Evolutionary conservation across 2,888 invertebrate genomes (phyloP).

Genomic region (Andrena flavipes): DNA sequence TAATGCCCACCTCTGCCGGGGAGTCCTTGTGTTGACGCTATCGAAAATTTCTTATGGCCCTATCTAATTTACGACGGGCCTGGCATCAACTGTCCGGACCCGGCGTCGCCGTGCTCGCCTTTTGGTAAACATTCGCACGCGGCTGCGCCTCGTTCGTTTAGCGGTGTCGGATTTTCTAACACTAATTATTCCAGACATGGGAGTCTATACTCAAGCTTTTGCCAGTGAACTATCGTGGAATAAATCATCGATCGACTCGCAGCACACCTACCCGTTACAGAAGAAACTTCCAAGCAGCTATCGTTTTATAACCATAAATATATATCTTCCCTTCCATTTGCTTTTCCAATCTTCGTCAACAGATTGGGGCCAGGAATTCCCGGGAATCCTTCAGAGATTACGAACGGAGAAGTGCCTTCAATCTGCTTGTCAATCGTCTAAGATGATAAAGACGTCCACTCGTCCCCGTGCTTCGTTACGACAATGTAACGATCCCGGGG

Average conservation of each 20-base stretch:
- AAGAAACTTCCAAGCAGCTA: not conserved
- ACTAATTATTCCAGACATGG: not conserved
- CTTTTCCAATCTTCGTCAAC: not conserved
- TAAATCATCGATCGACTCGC: too few species aligned
- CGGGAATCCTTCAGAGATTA: not conserved
- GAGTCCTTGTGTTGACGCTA: too few species aligned
- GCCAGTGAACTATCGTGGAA: not conserved
- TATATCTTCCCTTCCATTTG: not conserved
- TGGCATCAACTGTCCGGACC: too few species aligned
- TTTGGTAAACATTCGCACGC: too few species aligned
- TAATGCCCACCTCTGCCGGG: too few species aligned
- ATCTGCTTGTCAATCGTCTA: conserved; percentile 51
- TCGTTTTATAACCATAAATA: not conserved
- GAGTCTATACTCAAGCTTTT: not conserved
- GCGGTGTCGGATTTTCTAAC: too few species aligned
- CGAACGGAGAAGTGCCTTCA: conserved; percentile 10
- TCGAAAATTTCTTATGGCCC: too few species aligned
- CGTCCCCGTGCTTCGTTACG: conserved; percentile 47
- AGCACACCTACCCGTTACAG: not conserved
- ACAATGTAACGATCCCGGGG: conserved; percentile 47
- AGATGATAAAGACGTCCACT: conserved; percentile 50
- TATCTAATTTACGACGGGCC: too few species aligned
- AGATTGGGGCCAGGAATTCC: not conserved
- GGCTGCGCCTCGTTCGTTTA: too few species aligned
- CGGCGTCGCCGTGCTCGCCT: too few species aligned